Evolutionary conservation across 2,797 vertebrate genomes (phyloP), one percentile per base, ranked within the genome.

Genomic region (Diplodus sargus): DNA sequence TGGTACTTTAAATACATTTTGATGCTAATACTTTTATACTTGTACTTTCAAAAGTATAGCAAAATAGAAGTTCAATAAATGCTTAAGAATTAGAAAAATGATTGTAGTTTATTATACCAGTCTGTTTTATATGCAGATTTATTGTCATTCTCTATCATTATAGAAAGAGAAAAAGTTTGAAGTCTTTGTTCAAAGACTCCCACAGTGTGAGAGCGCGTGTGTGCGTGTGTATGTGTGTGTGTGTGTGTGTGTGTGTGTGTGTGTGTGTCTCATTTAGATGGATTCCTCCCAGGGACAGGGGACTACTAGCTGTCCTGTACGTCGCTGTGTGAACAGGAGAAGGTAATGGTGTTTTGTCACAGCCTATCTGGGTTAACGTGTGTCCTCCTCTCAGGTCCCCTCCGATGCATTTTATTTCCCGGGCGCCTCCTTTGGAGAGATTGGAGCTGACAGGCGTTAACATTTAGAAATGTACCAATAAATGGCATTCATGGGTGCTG

Each of bases 371-470:
- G 87, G 90, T 91, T 91, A 94, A 93, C 86, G 87, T 87, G 91
- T 92, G 92, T 92, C 93, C 92, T 88, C 89, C 82, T 89, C 90
- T 85, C 88, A 87, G 86, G 90, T 92, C 87, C 90, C 82, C 90
- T 92, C 89, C 63, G 83, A 92, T 93, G 90, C 87, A 79, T 90
- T 94, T 93, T 92, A 91, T 93, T 92, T 92, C 90, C 91, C 45
- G 74, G 68, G 85, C 67, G 78, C 94, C 94, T 95, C 93, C 68
- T 94, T 93, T 73, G 93, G 93, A 94, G 89, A 95, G 96, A 97
- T 96, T 94, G 94, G 93, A 96, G 94, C 92, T 93, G 96, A 97
- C 96, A 97, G 94, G 94, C 95, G 93, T 95, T 96, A 96, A 95
- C 95, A 94, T 95, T 95, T 95, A 95, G 93, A 96, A 96, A 96